Evolutionary conservation across 2,888 invertebrate genomes (phyloP), one percentile per base, ranked within the genome.

Genomic region (Trisateles emortualis): DNA sequence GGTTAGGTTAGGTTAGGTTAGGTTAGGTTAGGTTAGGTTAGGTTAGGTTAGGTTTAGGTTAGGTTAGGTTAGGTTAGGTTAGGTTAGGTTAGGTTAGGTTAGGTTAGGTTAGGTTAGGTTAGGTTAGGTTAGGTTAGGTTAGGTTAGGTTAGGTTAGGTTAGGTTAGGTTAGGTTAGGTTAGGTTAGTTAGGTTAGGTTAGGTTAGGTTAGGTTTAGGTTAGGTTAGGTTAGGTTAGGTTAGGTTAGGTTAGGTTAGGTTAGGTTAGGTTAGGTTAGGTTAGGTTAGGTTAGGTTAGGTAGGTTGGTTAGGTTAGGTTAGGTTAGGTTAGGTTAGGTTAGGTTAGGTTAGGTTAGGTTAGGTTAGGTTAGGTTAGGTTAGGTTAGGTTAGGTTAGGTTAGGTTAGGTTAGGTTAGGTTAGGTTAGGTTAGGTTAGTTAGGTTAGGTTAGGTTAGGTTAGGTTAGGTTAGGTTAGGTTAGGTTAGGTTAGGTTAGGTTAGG

Each of bases 381-480:
- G 59, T 57, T 61, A 54, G 54, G 53, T 54, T 57, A 58, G 64
- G 60, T 64, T 60, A 58, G 63, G 63, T 59, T 63, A 59, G 63
- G 64, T 59, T 64, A 60, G 60, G 63, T 64, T 59, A 59, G 63
- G 59, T 64, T 59, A 59, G 59, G 49, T 64, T 64, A 64, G 63
- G 59, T 64, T 60, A 64, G 64, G 62, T 62, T 62, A 59, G 62
- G 61, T 62, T 58, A 58, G 58, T 57, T 60, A 60, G 60, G 60
- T 60, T 60, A 60, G 60, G 61, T 61, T 61, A 61, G 61, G 60
- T 60, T 60, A 56, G 60, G 60, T 60, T 60, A 60, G 60, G 60
- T 60, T 60, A 60, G 60, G 60, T 60, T 63, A 63, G 62, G 58
- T 62, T 59, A 54, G 54, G 61, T 60, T 61, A 57, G 60, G 62